Conservation (phyloP, 2,797 vertebrate species). For the Aeoliscus strigatus region DNA sequence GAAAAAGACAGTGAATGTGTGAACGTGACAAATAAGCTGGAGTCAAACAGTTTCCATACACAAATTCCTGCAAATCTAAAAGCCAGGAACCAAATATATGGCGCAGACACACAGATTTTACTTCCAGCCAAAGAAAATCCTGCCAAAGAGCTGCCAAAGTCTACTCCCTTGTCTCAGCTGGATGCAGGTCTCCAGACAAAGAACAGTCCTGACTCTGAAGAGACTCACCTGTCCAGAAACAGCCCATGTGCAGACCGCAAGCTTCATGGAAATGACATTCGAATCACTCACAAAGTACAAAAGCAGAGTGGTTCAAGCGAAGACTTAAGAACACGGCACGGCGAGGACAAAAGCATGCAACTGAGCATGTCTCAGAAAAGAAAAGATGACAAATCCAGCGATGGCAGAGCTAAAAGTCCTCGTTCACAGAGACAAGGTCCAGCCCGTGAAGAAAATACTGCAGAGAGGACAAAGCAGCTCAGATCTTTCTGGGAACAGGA, state of each 20-base stretch:
- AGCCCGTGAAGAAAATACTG: constrained; percentile 54
- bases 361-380: constrained; percentile 29
- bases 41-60: constrained; percentile 6
- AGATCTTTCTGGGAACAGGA: constrained; percentile 76
- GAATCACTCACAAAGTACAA: constrained; percentile 17
- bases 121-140: constrained; percentile 7
- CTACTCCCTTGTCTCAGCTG: constrained; percentile 7
- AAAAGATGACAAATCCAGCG: constrained; percentile 27
- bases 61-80: constrained; percentile 3
- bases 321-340: constrained; percentile 19
- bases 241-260: constrained; percentile 15
- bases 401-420: constrained; percentile 30
- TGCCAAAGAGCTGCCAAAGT: constrained; percentile 12
- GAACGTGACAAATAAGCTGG: constrained; percentile 17
- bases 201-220: constrained; percentile 24
- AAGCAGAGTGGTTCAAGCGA: constrained; percentile 22
- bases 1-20: constrained; percentile 2
- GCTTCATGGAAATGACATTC: constrained; percentile 16
- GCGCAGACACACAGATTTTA: constrained; percentile 35
- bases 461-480: constrained; percentile 63
- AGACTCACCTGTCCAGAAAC: constrained; percentile 15
- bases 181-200: constrained; percentile 13
- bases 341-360: constrained; percentile 33
- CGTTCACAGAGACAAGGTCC: constrained; percentile 30
- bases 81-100: constrained; percentile 1